Base-by-base conservation (phyloP, 2,888 invertebrate species). In the Cantharis rufa region DNA sequence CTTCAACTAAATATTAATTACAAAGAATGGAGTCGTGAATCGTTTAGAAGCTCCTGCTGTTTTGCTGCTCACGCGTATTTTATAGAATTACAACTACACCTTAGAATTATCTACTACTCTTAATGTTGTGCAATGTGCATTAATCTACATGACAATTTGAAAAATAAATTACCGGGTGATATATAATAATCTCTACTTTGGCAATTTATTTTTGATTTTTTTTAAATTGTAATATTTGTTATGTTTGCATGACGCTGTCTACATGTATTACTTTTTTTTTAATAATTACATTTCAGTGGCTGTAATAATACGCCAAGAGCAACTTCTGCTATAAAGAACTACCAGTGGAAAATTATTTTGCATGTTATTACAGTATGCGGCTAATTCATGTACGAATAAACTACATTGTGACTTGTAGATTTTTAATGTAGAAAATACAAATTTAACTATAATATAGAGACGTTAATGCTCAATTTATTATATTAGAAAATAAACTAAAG, bases 11-110 rank as follows among this genome's bases (percentile, higher is more conserved):
- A 81, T 81, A 81, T 81, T 81, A 81, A 81, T 81, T 81, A 80
- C 81, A 79, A 80, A 79, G 80, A 80, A 81, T 80, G 78, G 78
- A 79, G 77, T 81, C 81, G 81, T 81, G 81, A 80, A 81, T 78
- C 80, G 81, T 81, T 81, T 81, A 81, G 79, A 78, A 78, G 77
- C 77, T 79, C 81, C 80, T 74, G 81, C 81, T 75, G 80, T 66
- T 80, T 77, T 77, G 71, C 76, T 78, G 69, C 80, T 75, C 77
- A 75, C 76, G 79, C 74, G 74, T 71, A 66, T 71, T 74, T 71
- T 76, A 71, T 68, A 71, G 24, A 66, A 16, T 16, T 71, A 16
- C 15, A 70, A 62, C 61, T 27, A 24, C 71, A 77, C 75, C 69
- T 66, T 28, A 27, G 15, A 48, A 15, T 11, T 61, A 28, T 64